Evolutionary conservation across 2,113 vertebrate genomes (phyloP).

Genomic region (Lepisosteus oculatus): DNA sequence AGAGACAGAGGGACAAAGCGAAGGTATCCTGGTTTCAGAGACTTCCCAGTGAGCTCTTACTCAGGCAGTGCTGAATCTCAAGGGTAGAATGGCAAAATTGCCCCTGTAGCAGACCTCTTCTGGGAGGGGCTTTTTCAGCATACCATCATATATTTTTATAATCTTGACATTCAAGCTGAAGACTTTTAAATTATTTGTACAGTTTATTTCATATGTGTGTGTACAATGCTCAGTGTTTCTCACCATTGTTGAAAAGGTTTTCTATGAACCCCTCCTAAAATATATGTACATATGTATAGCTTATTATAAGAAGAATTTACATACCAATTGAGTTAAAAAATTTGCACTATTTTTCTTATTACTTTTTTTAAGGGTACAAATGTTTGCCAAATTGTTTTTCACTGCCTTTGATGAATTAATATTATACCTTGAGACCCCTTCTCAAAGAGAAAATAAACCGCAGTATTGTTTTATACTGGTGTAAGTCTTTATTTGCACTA

Average conservation of each 20-base stretch:
- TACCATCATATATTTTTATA: constrained; percentile 64
- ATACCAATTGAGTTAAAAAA: constrained; percentile 41
- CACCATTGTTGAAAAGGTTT: constrained; percentile 24
- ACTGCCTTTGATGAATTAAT: constrained; percentile 38
- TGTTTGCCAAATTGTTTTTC: constrained; percentile 35
- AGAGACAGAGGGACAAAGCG: constrained; percentile 57
- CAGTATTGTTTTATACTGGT: constrained; percentile 24
- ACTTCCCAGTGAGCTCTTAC: constrained; percentile 29
- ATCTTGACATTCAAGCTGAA: constrained; percentile 53
- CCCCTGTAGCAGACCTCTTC: no score
- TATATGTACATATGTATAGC: constrained; percentile 64
- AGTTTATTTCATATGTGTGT: constrained; percentile 28
- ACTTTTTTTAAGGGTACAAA: constrained; percentile 58
- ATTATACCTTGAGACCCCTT: constrained; percentile 38
- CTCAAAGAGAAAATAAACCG: constrained; percentile 35
- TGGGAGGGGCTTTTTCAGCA: constrained; percentile 16
- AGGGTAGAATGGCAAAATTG: no score
- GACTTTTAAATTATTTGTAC: constrained; percentile 70
- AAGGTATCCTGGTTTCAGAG: constrained; percentile 41
- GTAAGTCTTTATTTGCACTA: constrained; percentile 27
- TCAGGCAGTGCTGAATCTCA: not conserved
- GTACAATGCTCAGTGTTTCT: constrained; percentile 27
- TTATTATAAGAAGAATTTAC: constrained; percentile 33
- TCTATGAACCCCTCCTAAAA: constrained; percentile 3
- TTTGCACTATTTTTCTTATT: constrained; percentile 71